phyloP scores from a whole-genome alignment of 2,797 vertebrate genomes.

The Lepidocolaptes lacrymiger region DNA sequence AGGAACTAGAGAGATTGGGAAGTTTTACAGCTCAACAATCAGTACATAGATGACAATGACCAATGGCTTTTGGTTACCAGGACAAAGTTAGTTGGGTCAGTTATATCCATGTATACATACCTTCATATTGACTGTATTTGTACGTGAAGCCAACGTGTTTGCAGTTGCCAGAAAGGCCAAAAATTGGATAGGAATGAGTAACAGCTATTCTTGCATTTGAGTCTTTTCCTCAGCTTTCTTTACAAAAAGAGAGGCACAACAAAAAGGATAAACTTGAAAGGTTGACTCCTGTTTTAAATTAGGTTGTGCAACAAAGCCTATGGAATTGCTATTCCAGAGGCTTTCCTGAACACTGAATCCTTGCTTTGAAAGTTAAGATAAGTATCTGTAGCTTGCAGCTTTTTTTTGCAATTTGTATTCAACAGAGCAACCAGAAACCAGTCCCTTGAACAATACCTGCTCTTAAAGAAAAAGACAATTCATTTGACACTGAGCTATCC shows the following conservation, averaged over 20 bases:
- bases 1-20: neutral
- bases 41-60: neutral
- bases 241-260: neutral
- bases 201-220: neutral
- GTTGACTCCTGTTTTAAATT: neutral
- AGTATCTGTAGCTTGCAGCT: neutral
- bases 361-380: slow-evolving; percentile 1
- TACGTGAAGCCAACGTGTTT: neutral
- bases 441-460: neutral
- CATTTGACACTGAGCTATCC: neutral
- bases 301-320: neutral
- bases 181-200: neutral
- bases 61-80: neutral
- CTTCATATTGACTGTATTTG: fast-evolving
- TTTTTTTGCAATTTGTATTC: neutral
- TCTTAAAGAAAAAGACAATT: neutral
- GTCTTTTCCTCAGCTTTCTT: neutral
- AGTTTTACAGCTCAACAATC: neutral
- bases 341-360: neutral
- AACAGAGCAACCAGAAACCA: neutral
- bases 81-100: neutral
- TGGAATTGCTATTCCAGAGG: neutral
- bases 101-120: neutral
- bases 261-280: neutral
- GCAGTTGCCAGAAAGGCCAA: neutral